A percentile compares a stretch with the other conserved stretches of the same genome.
Conservation (phyloP, 1,140 invertebrate species). For the Drosophila murphyi region DNA sequence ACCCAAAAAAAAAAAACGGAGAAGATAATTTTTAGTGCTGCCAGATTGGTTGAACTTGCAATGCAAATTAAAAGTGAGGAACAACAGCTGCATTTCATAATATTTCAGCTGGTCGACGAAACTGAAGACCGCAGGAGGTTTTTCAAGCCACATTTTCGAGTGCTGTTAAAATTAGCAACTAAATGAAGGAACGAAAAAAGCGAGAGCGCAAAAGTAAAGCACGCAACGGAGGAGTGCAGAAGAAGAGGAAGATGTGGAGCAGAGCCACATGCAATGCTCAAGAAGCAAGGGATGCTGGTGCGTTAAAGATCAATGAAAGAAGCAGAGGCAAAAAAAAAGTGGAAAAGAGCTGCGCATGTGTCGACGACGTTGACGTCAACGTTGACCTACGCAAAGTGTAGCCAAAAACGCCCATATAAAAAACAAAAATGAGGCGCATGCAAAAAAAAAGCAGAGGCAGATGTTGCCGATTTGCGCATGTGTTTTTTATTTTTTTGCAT, state of each 20-base stretch:
- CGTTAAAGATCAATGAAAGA: constrained; percentile 80
- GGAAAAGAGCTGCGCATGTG: constrained; percentile 62
- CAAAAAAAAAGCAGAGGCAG: constrained; percentile 67
- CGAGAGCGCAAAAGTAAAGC: constrained; percentile 52
- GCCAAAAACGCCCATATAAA: constrained; percentile 67
- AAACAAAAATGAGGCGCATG: constrained; percentile 51
- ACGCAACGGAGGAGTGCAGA: constrained; percentile 53
- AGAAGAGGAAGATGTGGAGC: constrained; percentile 10
- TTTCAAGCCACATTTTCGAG: constrained; percentile 60
- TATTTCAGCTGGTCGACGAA: constrained; percentile 54
- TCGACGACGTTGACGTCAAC: constrained; percentile 47
- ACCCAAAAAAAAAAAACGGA: neutral
- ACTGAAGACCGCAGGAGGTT: constrained; percentile 70
- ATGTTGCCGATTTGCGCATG: constrained; percentile 66
- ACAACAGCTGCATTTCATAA: constrained; percentile 51
- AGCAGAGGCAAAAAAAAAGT: constrained; percentile 24
- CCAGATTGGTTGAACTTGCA: neutral
- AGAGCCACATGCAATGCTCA: constrained; percentile 57
- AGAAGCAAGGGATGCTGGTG: constrained; percentile 52
- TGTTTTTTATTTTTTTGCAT: neutral
- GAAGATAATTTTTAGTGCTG: constrained; percentile 6
- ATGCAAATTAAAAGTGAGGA: neutral
- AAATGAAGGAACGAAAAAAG: constrained; percentile 35
- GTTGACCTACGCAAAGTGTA: constrained; percentile 78
- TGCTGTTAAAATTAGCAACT: constrained; percentile 75